Percentiles rank a stretch among this genome's conserved stretches.
These are phyloP conservation scores for Epinephelus lanceolatus DNA, from an alignment of 2,113 vertebrate species.

Conservation along the genomic window DNA sequence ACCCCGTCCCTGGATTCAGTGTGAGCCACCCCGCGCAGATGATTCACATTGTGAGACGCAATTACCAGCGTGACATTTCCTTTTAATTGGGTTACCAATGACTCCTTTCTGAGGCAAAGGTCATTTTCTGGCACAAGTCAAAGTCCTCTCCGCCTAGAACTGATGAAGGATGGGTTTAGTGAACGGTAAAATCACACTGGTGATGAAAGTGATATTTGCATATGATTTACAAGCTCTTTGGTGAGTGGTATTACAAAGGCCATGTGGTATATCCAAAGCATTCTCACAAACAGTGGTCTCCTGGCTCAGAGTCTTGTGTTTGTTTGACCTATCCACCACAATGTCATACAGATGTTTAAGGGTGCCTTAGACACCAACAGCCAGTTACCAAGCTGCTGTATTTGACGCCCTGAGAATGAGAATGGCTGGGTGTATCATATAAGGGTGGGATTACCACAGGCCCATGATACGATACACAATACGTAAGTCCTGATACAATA, in stretches of 20 bases:
- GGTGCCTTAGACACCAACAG: too few relatives aligned
- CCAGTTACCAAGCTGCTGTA: too few relatives aligned
- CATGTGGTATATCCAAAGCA: not conserved
- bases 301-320: too few relatives aligned
- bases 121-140: conserved; percentile 81
- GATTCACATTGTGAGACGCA: conserved; percentile 80
- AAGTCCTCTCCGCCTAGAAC: conserved; percentile 54
- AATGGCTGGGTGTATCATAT: too few relatives aligned
- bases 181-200: conserved; percentile 34
- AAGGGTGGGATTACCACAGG: too few relatives aligned
- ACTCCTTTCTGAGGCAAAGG: conserved; percentile 84
- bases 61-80: conserved; percentile 87
- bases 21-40: conserved; percentile 54
- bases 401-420: too few relatives aligned
- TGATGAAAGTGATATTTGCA: conserved; percentile 56
- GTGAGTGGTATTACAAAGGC: conserved; percentile 35
- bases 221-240: conserved; percentile 58
- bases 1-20: conserved; percentile 39
- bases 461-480: too few relatives aligned
- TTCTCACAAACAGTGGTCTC: too few relatives aligned
- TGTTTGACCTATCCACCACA: too few relatives aligned
- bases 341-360: too few relatives aligned
- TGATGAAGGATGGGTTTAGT: conserved; percentile 58
- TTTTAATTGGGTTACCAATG: conserved; percentile 86
- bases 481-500: too few relatives aligned